phyloP scores from a whole-genome alignment of 2,797 vertebrate genomes.

The Tragelaphus eurycerus region DNA sequence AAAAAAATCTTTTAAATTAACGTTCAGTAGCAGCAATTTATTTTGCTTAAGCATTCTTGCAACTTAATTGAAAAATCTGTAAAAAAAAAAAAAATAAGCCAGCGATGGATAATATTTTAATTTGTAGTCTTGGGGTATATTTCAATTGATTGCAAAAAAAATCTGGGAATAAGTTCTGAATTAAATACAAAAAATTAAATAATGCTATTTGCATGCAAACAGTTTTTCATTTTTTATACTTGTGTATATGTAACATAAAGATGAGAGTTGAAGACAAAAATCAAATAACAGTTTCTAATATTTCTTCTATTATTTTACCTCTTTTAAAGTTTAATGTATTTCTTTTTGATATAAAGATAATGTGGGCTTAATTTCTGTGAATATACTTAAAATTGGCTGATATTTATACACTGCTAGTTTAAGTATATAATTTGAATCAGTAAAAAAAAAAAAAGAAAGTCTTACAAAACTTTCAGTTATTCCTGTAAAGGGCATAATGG shows the following conservation, averaged over 20 bases:
- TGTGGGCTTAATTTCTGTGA: neutral
- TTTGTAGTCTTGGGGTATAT: conserved; percentile 15
- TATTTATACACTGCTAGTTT: neutral
- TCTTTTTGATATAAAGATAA: neutral
- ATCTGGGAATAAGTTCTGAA: neutral
- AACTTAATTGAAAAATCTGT: conserved; percentile 42
- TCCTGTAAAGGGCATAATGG: neutral
- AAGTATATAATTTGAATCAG: neutral
- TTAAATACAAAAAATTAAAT: neutral
- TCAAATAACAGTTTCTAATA: neutral
- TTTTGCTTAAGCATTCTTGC: conserved; percentile 32
- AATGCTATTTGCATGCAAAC: neutral
- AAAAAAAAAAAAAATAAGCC: conserved; percentile 11
- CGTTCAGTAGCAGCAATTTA: conserved; percentile 33
- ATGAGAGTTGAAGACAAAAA: neutral
- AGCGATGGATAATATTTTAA: conserved; percentile 36
- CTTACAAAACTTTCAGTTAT: neutral
- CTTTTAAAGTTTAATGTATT: neutral
- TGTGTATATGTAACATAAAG: neutral
- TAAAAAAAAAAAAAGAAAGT: neutral
- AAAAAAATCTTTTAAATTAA: neutral
- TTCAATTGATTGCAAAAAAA: conserved; percentile 5
- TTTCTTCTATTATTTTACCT: neutral
- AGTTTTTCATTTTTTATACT: neutral
- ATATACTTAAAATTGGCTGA: neutral